Evolutionary conservation across 92 coral and sea anemone genomes (phyloP).

Genomic region (Siderastrea siderea): DNA sequence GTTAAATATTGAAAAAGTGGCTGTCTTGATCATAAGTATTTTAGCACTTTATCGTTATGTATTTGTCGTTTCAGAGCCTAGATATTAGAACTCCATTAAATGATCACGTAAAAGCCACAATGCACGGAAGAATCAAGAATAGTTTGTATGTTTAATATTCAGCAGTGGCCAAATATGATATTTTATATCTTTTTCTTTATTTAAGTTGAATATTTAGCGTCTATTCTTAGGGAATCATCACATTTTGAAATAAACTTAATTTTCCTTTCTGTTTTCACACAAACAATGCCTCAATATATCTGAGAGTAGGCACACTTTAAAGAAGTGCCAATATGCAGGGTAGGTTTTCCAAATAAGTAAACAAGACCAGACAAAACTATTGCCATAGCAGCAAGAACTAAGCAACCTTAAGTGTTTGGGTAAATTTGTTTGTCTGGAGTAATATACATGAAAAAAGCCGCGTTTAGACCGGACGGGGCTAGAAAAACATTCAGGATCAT

Average conservation of each 20-base stretch:
- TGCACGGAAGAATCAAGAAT: too few species aligned
- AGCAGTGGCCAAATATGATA: too few species aligned
- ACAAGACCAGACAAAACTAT: not conserved
- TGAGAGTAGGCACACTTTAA: not conserved
- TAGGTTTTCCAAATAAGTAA: not conserved
- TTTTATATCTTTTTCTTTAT: too few species aligned
- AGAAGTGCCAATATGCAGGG: not conserved
- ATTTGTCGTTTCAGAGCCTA: too few species aligned
- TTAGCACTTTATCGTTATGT: too few species aligned
- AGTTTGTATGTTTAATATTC: too few species aligned
- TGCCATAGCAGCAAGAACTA: not conserved
- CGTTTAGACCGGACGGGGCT: not conserved
- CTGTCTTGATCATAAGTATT: too few species aligned
- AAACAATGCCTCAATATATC: not conserved
- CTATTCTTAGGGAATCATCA: too few species aligned
- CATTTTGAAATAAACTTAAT: not conserved
- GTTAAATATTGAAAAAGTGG: too few species aligned
- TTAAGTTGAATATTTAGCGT: too few species aligned
- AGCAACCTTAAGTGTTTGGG: constrained; percentile 39
- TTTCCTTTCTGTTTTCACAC: not conserved
- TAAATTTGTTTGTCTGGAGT: not conserved
- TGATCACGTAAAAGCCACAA: too few species aligned
- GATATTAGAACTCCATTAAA: too few species aligned
- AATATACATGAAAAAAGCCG: constrained; percentile 5
- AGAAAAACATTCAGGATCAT: not conserved